A percentile compares a stretch with the other conserved stretches of the same genome.
phyloP scores from a whole-genome alignment of 2,113 vertebrate species.

The Chroicocephalus ridibundus region DNA sequence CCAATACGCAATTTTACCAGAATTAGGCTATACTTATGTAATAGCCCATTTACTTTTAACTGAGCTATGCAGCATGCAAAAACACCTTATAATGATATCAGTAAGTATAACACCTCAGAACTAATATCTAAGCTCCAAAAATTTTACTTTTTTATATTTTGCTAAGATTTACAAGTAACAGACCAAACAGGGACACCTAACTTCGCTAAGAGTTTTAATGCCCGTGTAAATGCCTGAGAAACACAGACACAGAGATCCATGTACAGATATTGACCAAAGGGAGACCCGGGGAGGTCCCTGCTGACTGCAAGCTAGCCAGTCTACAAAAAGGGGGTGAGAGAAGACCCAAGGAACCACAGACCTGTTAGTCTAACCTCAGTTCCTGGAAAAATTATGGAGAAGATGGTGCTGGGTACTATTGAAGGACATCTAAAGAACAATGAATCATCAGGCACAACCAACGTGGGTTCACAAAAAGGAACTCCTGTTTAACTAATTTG shows the following conservation, averaged over 20 bases:
- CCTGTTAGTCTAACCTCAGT: background rate
- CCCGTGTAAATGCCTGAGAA: background rate
- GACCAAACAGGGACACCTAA: background rate
- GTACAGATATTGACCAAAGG: background rate
- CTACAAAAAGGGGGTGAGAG: background rate
- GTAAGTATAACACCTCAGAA: background rate
- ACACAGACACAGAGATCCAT: background rate
- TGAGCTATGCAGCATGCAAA: background rate
- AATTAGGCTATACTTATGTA: background rate
- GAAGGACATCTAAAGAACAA: background rate
- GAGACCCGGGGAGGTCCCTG: rapidly evolving
- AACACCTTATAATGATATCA: background rate
- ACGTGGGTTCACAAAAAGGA: background rate
- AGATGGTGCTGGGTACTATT: background rate
- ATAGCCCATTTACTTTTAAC: background rate
- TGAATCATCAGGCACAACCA: background rate
- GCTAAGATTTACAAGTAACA: background rate
- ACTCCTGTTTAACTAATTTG: background rate
- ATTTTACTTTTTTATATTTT: background rate
- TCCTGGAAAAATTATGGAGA: background rate
- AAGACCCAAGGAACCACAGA: background rate
- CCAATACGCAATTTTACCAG: rapidly evolving
- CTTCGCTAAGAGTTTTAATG: background rate
- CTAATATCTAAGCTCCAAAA: background rate
- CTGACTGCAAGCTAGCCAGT: background rate